These are phyloP conservation scores for Neoascia interrupta DNA, from an alignment of 2,888 invertebrate species.

Conservation along the genomic window DNA sequence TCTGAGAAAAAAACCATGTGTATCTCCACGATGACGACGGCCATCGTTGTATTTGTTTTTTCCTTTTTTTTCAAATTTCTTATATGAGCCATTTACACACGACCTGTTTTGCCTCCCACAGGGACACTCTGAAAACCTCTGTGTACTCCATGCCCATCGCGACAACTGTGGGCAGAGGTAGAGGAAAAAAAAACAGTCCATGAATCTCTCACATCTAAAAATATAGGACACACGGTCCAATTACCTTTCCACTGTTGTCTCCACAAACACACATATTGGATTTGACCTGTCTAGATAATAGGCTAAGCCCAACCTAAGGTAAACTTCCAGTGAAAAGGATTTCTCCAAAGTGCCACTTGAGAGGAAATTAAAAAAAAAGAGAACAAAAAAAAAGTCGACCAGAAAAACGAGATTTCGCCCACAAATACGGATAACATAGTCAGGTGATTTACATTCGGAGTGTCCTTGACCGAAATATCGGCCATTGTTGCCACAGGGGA, in stretches of 20 bases:
- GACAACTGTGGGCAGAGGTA: background rate
- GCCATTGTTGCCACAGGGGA: constrained; percentile 28
- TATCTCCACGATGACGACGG: background rate
- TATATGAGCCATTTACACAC: constrained; percentile 11
- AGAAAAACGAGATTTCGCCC: too few relatives aligned
- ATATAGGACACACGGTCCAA: constrained; percentile 6
- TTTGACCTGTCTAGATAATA: constrained; percentile 29
- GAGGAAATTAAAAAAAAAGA: constrained; percentile 19
- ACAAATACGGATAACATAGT: background rate
- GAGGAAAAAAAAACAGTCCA: background rate
- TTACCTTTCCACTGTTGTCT: background rate
- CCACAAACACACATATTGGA: constrained; percentile 15
- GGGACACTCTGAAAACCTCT: constrained; percentile 2
- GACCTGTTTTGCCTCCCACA: background rate
- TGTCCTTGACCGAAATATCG: constrained; percentile 48
- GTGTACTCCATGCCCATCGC: constrained; percentile 15
- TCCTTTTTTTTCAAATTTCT: background rate
- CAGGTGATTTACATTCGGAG: constrained; percentile 51
- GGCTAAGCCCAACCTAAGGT: constrained; percentile 17
- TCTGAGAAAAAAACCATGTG: background rate
- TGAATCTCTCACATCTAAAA: background rate
- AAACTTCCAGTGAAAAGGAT: constrained; percentile 27
- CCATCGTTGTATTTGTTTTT: background rate
- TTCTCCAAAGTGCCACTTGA: constrained; percentile 8
- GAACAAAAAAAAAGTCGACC: too few relatives aligned